These are phyloP conservation scores for Gobio occitaniae DNA, from an alignment of 2,797 vertebrate species.

Conservation along the genomic window DNA sequence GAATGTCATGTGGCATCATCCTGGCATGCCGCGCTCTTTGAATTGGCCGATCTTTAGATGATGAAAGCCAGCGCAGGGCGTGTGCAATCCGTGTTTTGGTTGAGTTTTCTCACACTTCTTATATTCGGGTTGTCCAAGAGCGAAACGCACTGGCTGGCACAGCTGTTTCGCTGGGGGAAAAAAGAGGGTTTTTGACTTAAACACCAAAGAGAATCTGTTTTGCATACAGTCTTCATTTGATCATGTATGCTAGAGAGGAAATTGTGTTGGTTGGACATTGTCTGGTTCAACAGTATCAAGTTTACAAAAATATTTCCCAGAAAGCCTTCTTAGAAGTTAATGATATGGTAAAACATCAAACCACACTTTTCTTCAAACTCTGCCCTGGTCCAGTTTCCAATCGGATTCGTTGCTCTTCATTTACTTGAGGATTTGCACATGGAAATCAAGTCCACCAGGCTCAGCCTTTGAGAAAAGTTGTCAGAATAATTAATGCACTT, in stretches of 20 bases:
- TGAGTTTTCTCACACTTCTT: conserved; percentile 40
- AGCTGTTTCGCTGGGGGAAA: conserved; percentile 32
- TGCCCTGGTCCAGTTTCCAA: conserved; percentile 49
- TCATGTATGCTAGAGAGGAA: conserved; percentile 42
- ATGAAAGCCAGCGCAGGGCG: conserved; percentile 29
- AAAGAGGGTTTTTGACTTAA: not conserved
- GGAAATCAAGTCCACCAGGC: conserved; percentile 14
- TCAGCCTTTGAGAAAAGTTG: conserved; percentile 23
- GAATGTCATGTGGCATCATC: conserved; percentile 44
- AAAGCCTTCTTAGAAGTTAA: conserved; percentile 60
- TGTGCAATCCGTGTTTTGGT: conserved; percentile 30
- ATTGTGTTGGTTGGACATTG: conserved; percentile 53
- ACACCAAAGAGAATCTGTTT: conserved; percentile 53
- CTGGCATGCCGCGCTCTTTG: conserved; percentile 38
- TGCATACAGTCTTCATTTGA: conserved; percentile 47
- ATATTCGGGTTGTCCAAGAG: conserved; percentile 22
- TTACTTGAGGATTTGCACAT: conserved; percentile 41
- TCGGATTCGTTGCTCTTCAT: conserved; percentile 35
- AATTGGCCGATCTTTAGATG: conserved; percentile 46
- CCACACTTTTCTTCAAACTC: conserved; percentile 47
- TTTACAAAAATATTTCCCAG: conserved; percentile 63
- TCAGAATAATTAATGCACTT: conserved; percentile 6
- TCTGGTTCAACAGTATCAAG: conserved; percentile 60
- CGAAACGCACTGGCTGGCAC: conserved; percentile 15
- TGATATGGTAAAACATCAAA: conserved; percentile 59